Percentiles rank a stretch among this genome's conserved stretches.
phyloP scores from a whole-genome alignment of 37 sponge, comb jelly and placozoan genomes.

The Oscarella lobularis region DNA sequence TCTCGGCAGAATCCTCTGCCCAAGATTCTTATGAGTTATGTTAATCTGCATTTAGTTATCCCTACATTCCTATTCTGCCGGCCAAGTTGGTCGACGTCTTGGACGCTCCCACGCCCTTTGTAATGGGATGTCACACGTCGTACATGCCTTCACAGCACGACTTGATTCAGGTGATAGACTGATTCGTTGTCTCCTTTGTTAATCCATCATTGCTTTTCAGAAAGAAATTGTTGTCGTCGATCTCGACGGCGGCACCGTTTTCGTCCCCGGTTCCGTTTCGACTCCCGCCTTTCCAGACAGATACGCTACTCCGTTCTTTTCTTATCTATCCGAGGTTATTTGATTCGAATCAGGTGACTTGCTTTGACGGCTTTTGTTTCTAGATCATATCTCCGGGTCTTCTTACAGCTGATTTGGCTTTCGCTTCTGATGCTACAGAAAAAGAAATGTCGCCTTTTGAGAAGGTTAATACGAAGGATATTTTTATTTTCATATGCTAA shows the following conservation, averaged over 20 bases:
- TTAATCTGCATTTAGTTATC: constrained; percentile 10
- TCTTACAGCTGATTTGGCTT: neutral
- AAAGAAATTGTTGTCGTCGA: neutral
- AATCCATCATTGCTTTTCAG: neutral
- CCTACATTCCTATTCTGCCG: constrained; percentile 9
- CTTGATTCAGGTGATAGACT: no score
- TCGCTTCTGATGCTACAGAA: no score
- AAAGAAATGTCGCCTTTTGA: no score
- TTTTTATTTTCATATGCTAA: neutral
- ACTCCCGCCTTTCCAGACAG: neutral
- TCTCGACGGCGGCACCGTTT: neutral
- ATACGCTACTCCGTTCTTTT: neutral
- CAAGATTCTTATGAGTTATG: no score
- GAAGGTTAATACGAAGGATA: neutral
- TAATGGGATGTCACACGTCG: neutral
- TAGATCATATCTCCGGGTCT: neutral
- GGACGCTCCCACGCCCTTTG: constrained; percentile 4
- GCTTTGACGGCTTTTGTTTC: neutral
- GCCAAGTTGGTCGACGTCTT: constrained; percentile 7
- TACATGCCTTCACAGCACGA: neutral
- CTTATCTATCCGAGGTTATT: neutral
- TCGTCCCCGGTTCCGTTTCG: neutral
- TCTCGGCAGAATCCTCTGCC: no score
- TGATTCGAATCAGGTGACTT: neutral
- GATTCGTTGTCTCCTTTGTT: neutral